Evolutionary conservation across 2,888 invertebrate genomes (phyloP).

Genomic region (Emmelina monodactyla): DNA sequence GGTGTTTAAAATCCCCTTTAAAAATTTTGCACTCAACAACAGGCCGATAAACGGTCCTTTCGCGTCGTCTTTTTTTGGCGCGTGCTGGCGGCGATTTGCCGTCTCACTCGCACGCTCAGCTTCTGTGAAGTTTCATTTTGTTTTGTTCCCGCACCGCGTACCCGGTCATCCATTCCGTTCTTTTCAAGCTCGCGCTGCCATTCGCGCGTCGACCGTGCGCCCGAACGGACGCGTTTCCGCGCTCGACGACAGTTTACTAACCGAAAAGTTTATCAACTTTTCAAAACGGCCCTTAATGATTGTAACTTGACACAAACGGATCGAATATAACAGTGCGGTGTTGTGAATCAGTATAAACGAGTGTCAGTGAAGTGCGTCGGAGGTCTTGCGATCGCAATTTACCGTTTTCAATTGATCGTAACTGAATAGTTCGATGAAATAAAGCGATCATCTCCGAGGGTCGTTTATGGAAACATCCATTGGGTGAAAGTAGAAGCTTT

Average conservation of each 20-base stretch:
- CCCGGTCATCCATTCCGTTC: constrained; percentile 18
- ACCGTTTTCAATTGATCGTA: constrained; percentile 58
- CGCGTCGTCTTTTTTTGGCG: constrained; percentile 22
- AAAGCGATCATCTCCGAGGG: constrained; percentile 50
- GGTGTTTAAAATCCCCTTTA: constrained; percentile 37
- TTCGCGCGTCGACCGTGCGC: constrained; percentile 45
- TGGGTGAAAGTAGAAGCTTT: constrained; percentile 64
- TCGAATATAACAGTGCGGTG: constrained; percentile 1
- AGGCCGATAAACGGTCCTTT: neutral
- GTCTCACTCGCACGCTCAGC: constrained; percentile 35
- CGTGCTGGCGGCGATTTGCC: constrained; percentile 18
- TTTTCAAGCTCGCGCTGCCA: constrained; percentile 13
- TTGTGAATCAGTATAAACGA: neutral
- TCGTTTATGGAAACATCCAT: constrained; percentile 48
- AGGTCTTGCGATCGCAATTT: constrained; percentile 41
- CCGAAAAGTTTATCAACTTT: constrained; percentile 58
- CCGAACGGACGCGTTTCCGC: constrained; percentile 27
- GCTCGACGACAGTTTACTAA: constrained; percentile 30
- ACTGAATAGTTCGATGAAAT: constrained; percentile 56
- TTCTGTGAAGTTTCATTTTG: constrained; percentile 31
- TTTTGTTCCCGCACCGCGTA: constrained; percentile 21
- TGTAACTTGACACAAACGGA: constrained; percentile 22
- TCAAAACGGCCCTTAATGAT: constrained; percentile 34
- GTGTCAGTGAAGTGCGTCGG: constrained; percentile 7
- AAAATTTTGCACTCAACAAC: constrained; percentile 12